These are phyloP conservation scores for Tiaroga cobitis DNA, from an alignment of 2,797 vertebrate species.

Conservation along the genomic window DNA sequence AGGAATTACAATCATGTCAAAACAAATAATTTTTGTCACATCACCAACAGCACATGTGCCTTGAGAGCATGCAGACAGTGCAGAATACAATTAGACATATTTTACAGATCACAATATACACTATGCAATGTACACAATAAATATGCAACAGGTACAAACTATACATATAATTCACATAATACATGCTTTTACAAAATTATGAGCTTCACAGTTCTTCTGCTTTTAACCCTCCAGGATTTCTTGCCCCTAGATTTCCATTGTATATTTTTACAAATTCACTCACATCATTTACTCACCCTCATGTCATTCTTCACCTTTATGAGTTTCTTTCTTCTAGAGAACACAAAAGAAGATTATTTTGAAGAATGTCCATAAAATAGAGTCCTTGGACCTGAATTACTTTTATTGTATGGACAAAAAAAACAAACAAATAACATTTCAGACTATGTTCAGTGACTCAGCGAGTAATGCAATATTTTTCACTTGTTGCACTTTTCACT, in stretches of 20 bases:
- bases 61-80: background rate
- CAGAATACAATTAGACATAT: no score
- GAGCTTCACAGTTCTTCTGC: background rate
- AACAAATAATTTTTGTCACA: background rate
- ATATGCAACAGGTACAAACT: background rate
- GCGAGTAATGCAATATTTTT: background rate
- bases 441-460: background rate
- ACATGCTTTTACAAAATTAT: background rate
- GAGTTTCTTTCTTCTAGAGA: background rate
- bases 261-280: background rate
- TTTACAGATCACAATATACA: background rate
- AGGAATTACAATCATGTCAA: background rate
- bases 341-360: background rate
- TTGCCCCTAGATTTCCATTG: background rate
- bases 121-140: background rate
- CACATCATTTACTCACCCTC: background rate
- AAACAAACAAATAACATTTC: fast-evolving
- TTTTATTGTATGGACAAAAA: background rate
- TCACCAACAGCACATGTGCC: background rate
- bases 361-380: background rate
- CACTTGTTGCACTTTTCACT: background rate
- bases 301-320: background rate
- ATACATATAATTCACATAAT: background rate
- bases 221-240: background rate
- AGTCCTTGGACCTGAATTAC: background rate